A percentile compares a stretch with the other conserved stretches of the same genome.
Evolutionary conservation across 2,888 invertebrate genomes (phyloP).

Genomic region (Oxyscelio sp.): DNA sequence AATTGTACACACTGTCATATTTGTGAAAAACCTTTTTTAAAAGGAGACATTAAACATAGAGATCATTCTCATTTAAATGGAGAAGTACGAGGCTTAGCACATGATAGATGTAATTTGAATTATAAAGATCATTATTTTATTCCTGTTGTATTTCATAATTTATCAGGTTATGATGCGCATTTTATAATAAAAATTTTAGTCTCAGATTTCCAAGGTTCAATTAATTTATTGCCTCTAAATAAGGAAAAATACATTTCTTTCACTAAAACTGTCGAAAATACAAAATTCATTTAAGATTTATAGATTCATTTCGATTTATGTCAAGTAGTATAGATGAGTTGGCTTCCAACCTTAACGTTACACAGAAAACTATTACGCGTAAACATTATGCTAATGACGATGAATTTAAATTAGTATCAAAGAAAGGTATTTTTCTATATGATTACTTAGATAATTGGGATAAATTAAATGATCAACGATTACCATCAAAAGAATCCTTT

Average conservation of each 20-base stretch:
- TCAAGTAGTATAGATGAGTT: slow-evolving; percentile 23
- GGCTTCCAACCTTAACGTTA: not conserved
- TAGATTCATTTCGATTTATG: slow-evolving; percentile 44
- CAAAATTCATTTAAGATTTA: slow-evolving; percentile 42
- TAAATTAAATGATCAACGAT: not conserved
- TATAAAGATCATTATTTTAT: slow-evolving; percentile 4
- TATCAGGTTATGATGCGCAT: too few relatives aligned
- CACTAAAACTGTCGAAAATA: too few relatives aligned
- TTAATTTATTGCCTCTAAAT: slow-evolving; percentile 60
- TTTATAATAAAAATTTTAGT: slow-evolving; percentile 23
- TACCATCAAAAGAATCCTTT: not conserved
- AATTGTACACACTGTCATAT: too few relatives aligned
- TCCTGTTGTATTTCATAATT: too few relatives aligned
- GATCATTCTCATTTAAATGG: slow-evolving; percentile 25
- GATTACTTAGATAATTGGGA: too few relatives aligned
- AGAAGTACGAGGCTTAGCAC: not conserved
- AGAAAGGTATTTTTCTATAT: slow-evolving; percentile 10
- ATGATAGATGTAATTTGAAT: slow-evolving; percentile 2
- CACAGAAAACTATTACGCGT: slow-evolving; percentile 3
- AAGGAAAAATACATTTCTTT: too few relatives aligned
- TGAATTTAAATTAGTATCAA: too few relatives aligned
- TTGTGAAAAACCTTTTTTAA: too few relatives aligned
- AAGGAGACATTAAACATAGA: not conserved
- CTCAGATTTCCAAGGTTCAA: not conserved
- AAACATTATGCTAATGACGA: too few relatives aligned